phyloP scores from a whole-genome alignment of 2,888 invertebrate genomes.

The Drosophila quinaria region DNA sequence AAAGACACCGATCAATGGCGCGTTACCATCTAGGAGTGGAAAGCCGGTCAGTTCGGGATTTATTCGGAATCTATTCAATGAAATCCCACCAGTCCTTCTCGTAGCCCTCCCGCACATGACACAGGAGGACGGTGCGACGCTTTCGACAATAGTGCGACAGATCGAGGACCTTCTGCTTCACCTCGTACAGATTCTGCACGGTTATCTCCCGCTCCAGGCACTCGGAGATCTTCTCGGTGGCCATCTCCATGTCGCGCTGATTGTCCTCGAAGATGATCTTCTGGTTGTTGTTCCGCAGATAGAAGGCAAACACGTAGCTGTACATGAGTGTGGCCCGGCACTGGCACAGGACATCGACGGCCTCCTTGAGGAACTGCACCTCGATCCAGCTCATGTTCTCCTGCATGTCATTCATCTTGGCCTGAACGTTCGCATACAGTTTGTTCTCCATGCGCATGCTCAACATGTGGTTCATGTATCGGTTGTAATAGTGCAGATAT shows the following conservation, averaged over 20 bases:
- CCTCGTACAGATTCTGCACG: constrained; percentile 97
- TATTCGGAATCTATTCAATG: constrained; percentile 87
- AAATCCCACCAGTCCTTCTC: constrained; percentile 99
- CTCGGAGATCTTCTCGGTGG: constrained; percentile 98
- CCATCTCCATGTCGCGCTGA: constrained; percentile 98
- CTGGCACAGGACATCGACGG: constrained; percentile 97
- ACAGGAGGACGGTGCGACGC: constrained; percentile 96
- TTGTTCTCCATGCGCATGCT: constrained; percentile 98
- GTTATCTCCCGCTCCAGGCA: constrained; percentile 99
- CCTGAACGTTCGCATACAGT: constrained; percentile 96
- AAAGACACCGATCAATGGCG: constrained; percentile 14
- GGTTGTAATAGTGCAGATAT: constrained; percentile 99
- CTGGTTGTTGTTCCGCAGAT: constrained; percentile 98
- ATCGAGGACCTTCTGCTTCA: constrained; percentile 99
- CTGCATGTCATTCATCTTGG: constrained; percentile 99
- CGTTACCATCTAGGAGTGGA: not conserved
- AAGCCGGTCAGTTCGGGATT: not conserved
- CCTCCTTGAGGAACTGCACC: constrained; percentile 99
- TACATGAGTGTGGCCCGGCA: constrained; percentile 99
- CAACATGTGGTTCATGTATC: constrained; percentile 99
- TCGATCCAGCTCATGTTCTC: constrained; percentile 99
- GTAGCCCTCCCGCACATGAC: constrained; percentile 99
- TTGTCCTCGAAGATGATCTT: constrained; percentile 99
- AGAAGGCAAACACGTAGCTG: constrained; percentile 99
- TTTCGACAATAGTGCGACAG: constrained; percentile 97